Base-by-base conservation (phyloP, 2,113 vertebrate species). In the Oreochromis spilurus region DNA sequence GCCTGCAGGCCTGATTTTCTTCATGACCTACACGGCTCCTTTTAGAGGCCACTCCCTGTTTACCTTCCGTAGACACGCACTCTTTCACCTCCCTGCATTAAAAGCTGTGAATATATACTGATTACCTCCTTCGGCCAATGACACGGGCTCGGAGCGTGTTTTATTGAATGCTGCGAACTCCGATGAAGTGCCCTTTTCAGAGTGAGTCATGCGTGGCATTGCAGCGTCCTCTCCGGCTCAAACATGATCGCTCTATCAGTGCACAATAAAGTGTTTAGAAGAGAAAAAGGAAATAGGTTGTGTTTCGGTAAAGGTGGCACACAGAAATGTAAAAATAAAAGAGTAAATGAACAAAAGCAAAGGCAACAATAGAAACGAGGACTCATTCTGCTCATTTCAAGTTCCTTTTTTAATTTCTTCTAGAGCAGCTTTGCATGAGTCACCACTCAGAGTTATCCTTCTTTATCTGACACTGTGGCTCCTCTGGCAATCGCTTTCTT, bases 1-100 rank as follows among this genome's bases (percentile, higher is more conserved):
- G 87, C 88, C 83, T 19, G 38, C 58, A 88, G 90, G 84, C 83
- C 88, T 84, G 81, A 89, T 91, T 90, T 88, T 83, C 82, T 70
- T 38, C 82, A 83, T 93, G 95, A 94, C 93, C 94, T 94, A 93
- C 91, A 89, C 34, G 16, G 70, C 80, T 88, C 67, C 79, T 79
- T 82, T 72, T 81, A 75, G 78, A 90, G 62, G 83, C 93, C 84
- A 26, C 77, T 85, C 80, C 45, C 36, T 75, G 43, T 81, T 60
- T 81, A 34, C 80, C 29, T 75, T 19, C 16, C 5, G 7, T 29
- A 75, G 26, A 60, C n/a, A 31, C 75, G 40, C 55, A 19, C 43
- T 29, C 29, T 38, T 83, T 21, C 58, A 21, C 78, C 75, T 45
- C 36, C 40, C 60, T 60, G 57, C 70, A 85, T 87, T 93, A 79